Conservation (phyloP, 2,888 invertebrate genomes). For the Tetheella fluctuosa region DNA sequence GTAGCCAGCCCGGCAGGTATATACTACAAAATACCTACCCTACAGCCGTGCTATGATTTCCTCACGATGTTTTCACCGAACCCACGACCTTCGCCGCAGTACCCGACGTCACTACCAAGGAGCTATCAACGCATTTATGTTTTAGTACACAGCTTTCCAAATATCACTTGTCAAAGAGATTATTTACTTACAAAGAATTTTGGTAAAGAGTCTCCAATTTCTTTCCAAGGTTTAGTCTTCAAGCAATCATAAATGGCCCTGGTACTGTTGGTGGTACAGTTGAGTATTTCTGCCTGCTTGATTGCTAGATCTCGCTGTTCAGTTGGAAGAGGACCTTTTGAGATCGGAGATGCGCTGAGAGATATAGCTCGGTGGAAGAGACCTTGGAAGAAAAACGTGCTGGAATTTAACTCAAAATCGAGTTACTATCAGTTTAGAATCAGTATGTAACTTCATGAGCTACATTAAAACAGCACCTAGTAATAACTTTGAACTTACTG, state of each 20-base stretch:
- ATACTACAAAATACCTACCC: no score
- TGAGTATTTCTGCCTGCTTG: slow-evolving; percentile 85
- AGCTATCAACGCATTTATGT: no score
- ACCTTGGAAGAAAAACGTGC: slow-evolving; percentile 56
- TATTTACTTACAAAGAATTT: slow-evolving; percentile 73
- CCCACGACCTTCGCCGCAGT: no score
- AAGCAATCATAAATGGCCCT: slow-evolving; percentile 85
- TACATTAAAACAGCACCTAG: no score
- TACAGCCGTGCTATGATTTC: no score
- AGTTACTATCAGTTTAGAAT: no score
- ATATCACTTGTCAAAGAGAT: not conserved
- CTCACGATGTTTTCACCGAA: no score
- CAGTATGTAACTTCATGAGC: no score
- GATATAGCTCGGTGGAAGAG: slow-evolving; percentile 88
- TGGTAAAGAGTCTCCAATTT: slow-evolving; percentile 74
- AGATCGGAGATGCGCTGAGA: slow-evolving; percentile 86
- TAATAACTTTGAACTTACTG: no score
- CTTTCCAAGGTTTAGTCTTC: slow-evolving; percentile 74
- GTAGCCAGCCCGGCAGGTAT: no score
- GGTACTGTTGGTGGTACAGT: slow-evolving; percentile 83
- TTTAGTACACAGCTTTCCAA: not conserved
- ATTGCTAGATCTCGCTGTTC: slow-evolving; percentile 85
- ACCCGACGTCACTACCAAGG: no score
- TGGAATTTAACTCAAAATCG: no score
- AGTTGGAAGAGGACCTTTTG: slow-evolving; percentile 78